Base-by-base conservation (phyloP, 1,140 invertebrate genomes). In the Temnothorax curvispinosus region DNA sequence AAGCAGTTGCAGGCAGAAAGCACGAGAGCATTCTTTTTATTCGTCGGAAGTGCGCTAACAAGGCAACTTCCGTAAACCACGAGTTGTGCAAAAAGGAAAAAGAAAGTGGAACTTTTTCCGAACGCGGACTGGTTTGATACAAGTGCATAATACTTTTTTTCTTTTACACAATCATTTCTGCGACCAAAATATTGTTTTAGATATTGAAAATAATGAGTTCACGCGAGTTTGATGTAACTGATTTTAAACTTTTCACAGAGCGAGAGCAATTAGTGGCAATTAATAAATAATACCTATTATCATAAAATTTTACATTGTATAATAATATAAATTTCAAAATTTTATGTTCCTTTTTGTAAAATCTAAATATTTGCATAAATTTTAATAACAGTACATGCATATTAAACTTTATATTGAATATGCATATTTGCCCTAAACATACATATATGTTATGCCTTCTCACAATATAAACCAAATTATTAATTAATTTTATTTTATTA, bases 21-120 rank as follows among this genome's bases (percentile, higher is more conserved):
- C 35, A 41, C 15, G 5, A n/a, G 1, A 18, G 44, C 8, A 58
- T 15, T 52, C 21, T 81, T 67, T 81, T 56, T 56, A 44, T 32
- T 18, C 32, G 35, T 2, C 5, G 35, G 35, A 56, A 81, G 38
- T 44, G 44, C 52, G 52, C 15, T 71, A 81, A 81, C 78, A 71
- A 81, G 78, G 35, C 21, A 71, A 71, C 64, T 71, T 58, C 21
- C 44, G 5, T 47, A 75, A 56, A 38, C n/a, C 27, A 32, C 27
- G 41, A 77, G 75, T 78, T 78, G 15, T 69, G 13, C 47, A 47
- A 50, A 47, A 18, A 27, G 32, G 32, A 65, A 52, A 27, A 50
- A 27, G 62, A 44, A 18, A n/a, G 15, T 15, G 9, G 44, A 56
- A 81, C 27, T 50, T 71, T 54, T 69, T 41, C 1, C 3, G 27